Conservation (phyloP, 2,888 invertebrate species). For the Heliconius erato region DNA sequence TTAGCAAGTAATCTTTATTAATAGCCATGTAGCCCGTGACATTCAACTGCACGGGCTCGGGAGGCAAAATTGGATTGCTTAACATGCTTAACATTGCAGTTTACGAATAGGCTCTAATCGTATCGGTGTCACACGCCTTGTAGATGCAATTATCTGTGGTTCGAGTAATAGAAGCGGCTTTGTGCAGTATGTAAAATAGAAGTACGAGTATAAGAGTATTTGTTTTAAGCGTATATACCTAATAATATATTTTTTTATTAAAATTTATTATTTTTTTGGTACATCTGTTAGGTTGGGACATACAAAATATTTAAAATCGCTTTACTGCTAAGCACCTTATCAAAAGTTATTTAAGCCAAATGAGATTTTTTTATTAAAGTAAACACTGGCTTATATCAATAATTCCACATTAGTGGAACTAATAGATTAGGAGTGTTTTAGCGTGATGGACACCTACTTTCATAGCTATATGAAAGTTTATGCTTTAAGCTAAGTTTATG, state of each 20-base stretch:
- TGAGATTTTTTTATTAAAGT: too few species aligned
- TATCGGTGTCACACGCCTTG: constrained; percentile 43
- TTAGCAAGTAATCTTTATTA: constrained; percentile 12
- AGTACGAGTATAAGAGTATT: neutral
- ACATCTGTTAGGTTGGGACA: too few species aligned
- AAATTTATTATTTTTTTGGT: neutral
- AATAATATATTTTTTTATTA: neutral
- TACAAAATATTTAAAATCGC: too few species aligned
- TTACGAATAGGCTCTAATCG: constrained; percentile 40
- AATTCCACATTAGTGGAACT: too few species aligned
- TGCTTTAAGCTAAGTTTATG: too few species aligned
- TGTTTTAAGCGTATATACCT: neutral
- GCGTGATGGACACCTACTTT: too few species aligned
- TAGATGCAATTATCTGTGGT: constrained; percentile 47
- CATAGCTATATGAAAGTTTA: too few species aligned
- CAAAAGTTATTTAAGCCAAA: too few species aligned
- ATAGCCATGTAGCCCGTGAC: constrained; percentile 2
- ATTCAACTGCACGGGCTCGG: constrained; percentile 26
- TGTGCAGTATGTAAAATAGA: neutral
- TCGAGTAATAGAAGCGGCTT: constrained; percentile 32
- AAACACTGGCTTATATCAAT: too few species aligned
- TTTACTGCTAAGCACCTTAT: too few species aligned
- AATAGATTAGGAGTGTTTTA: too few species aligned
- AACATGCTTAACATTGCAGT: constrained; percentile 26
- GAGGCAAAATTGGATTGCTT: constrained; percentile 46